A percentile compares a stretch with the other conserved stretches of the same genome.
These are phyloP conservation scores for Marmota flaviventris DNA, from an alignment of 2,113 vertebrate species.

Conservation along the genomic window DNA sequence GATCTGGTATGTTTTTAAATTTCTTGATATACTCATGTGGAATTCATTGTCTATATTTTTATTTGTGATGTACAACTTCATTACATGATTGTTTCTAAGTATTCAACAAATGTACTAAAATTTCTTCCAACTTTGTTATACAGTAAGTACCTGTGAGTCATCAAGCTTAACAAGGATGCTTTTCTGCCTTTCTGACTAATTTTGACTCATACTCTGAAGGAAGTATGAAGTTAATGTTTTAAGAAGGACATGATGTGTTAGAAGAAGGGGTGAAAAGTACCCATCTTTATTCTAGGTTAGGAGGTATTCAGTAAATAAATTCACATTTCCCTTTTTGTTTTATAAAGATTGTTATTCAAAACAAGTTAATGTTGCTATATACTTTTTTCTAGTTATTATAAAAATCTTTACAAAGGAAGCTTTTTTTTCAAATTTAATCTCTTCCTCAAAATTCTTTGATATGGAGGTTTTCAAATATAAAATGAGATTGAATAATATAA, in stretches of 20 bases:
- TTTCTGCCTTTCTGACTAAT: background rate
- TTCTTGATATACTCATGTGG: background rate
- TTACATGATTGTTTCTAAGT: background rate
- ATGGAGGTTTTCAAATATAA: background rate
- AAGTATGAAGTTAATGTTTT: background rate
- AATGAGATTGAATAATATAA: background rate
- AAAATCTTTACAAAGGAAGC: background rate
- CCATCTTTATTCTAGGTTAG: background rate
- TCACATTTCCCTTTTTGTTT: background rate
- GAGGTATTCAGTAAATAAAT: background rate
- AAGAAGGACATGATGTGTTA: background rate
- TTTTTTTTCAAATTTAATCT: background rate
- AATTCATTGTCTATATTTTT: background rate
- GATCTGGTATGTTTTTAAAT: slow-evolving; percentile 90
- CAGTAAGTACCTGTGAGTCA: background rate
- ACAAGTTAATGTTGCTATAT: background rate
- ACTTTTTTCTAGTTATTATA: background rate
- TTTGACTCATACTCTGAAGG: background rate
- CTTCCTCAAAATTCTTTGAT: background rate
- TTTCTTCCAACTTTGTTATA: background rate
- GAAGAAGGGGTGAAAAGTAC: background rate
- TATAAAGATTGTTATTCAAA: background rate
- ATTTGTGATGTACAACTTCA: background rate
- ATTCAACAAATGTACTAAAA: background rate
- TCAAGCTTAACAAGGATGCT: background rate